These are phyloP conservation scores for Phalacrocorax pelagicus DNA, from an alignment of 2,113 vertebrate species.

Conservation along the genomic window DNA sequence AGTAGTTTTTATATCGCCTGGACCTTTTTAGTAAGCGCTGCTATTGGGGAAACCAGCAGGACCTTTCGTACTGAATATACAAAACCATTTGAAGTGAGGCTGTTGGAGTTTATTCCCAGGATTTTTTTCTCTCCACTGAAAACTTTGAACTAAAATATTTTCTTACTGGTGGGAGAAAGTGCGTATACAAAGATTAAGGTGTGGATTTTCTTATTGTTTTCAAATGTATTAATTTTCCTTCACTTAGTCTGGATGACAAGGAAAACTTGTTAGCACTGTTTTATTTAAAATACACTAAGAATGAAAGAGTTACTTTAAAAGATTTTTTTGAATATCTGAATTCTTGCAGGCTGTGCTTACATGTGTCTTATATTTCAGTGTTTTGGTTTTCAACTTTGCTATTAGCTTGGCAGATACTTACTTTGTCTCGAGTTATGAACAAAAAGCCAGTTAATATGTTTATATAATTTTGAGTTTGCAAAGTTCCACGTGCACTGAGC, in stretches of 20 bases:
- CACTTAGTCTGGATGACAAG: background rate
- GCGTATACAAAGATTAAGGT: background rate
- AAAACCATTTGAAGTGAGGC: background rate
- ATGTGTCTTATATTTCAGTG: background rate
- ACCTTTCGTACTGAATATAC: background rate
- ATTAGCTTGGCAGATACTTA: background rate
- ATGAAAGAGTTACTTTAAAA: background rate
- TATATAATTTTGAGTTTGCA: background rate
- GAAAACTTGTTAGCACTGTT: background rate
- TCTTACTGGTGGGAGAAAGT: fast-evolving
- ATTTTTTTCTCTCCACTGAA: background rate
- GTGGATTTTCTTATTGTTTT: background rate
- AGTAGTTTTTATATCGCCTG: background rate
- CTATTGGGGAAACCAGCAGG: fast-evolving
- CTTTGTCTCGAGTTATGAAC: background rate
- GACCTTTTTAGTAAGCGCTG: background rate
- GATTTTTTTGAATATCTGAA: background rate
- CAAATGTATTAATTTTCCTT: background rate
- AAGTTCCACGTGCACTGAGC: fast-evolving
- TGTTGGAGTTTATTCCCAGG: background rate
- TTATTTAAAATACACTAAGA: background rate
- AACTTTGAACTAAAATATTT: background rate
- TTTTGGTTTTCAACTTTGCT: background rate
- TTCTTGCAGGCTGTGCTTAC: background rate
- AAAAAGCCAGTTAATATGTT: background rate